phyloP scores from a whole-genome alignment of 1,140 invertebrate species.

The Thaumatotibia leucotreta region DNA sequence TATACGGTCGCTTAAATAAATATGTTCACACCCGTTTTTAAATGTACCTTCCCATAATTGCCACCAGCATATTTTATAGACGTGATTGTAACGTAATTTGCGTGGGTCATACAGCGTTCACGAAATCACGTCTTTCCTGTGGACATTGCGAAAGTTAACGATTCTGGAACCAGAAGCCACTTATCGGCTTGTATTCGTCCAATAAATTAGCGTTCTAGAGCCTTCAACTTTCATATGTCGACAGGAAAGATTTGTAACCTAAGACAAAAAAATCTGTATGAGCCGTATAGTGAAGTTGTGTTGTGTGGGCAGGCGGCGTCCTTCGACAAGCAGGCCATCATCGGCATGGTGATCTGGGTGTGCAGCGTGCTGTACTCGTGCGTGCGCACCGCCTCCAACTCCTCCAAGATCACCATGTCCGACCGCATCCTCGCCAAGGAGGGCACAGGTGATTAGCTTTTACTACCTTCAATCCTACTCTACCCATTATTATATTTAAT shows the following conservation, averaged over 20 bases:
- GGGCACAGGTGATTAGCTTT: constrained; percentile 79
- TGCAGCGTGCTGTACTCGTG: constrained; percentile 97
- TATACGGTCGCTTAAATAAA: too few species aligned
- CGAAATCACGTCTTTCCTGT: too few species aligned
- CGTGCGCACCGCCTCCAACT: constrained; percentile 88
- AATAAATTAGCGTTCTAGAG: too few species aligned
- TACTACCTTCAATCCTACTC: not conserved
- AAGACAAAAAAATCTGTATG: not conserved
- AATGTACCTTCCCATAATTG: too few species aligned
- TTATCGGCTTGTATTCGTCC: too few species aligned
- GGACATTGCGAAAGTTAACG: too few species aligned
- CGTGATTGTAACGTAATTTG: too few species aligned
- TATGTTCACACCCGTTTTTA: too few species aligned
- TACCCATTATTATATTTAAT: not conserved
- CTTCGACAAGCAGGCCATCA: constrained; percentile 92
- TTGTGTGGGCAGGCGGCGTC: constrained; percentile 46
- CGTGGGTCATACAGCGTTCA: too few species aligned
- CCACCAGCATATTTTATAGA: too few species aligned
- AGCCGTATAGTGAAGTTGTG: not conserved
- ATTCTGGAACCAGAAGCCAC: too few species aligned
- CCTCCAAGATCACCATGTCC: constrained; percentile 86
- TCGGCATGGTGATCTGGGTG: constrained; percentile 96
- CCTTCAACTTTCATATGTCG: too few species aligned
- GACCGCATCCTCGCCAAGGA: constrained; percentile 86
- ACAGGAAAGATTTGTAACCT: not conserved